Evolutionary conservation across 2,113 vertebrate genomes (phyloP), one percentile per base, ranked within the genome.

Genomic region (Mustelus asterias): DNA sequence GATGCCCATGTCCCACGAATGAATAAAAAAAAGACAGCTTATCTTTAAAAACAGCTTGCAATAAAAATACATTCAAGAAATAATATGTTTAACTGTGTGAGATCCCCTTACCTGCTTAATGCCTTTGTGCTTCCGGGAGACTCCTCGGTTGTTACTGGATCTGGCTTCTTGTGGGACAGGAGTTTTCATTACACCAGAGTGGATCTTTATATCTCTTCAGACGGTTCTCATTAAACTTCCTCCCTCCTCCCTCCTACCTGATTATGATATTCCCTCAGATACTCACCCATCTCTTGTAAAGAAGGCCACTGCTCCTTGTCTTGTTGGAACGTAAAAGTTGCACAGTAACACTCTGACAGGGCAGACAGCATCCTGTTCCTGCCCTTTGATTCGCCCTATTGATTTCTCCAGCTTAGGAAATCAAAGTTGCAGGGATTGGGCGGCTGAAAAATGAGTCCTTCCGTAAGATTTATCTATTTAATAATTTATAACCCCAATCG

Each of bases 401-500:
- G 94, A 95, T 95, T 76, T 72, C 67, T 41, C 26, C 93, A 48
- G 69, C 41, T 95, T 41, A 18, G 69, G 67, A 95, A 95, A 95
- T 95, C 67, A 69, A 95, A 72, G 69, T 29, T 72, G 24, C 67
- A 76, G 41, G 29, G 67, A 72, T 63, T 72, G 94, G 94, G 41
- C 44, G 69, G 67, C 94, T 95, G 94, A 95, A 95, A 95, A 95
- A 95, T 95, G 94, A 95, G 72, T 76, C 94, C 94, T 95, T 95
- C 94, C 44, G 69, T 95, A 72, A 95, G 94, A 95, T 95, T 95
- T 95, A 95, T 95, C 67, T 95, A 95, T 95, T 95, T 95, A 95
- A 95, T 95, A 95, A 95, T 95, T 95, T 95, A 95, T 72, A 54
- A 44, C 24, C 37, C 41, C 41, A 18, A 72, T 54, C 69, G 41